Base-by-base conservation (phyloP, 1,140 invertebrate genomes). In the Muscidifurax raptorellus region DNA sequence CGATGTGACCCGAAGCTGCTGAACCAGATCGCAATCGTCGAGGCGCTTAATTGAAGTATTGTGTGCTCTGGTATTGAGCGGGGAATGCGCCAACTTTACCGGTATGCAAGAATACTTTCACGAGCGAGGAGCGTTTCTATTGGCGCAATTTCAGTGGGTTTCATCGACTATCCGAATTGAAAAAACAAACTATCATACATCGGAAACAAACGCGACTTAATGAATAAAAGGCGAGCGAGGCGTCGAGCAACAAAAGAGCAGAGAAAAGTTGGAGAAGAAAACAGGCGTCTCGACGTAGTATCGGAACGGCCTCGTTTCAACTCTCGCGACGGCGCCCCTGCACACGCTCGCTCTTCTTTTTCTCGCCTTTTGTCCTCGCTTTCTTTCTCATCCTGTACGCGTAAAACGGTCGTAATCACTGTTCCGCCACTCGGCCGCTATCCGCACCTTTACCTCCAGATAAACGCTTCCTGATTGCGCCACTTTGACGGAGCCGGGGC, bases 391-490 rank as follows among this genome's bases (percentile, higher is more conserved):
- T 77, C 5, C 12, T 69, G n/a, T 52, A 77, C 59, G 82, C 36
- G 74, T 76, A 81, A 81, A 81, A 81, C 67, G 80, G 32, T 85
- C 77, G 52, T 80, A 80, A 80, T 80, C 32, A 85, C 77, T 67
- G 27, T 22, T 25, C 22, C 22, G 77, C 30, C 10, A 64, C 25
- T 84, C 66, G 22, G n/a, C n/a, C 25, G 28, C 36, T 6, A 83
- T 47, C 28, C 27, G n/a, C n/a, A 78, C 59, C 36, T 64, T 83
- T 69, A 71, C 30, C 71, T 44, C 74, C 30, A 47, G 77, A 83
- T 84, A 86, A 81, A 86, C 71, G 83, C 64, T 87, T 86, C 84
- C 79, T 74, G 83, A 81, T 82, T 87, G 40, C 79, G 72, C 71
- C 71, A 74, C 66, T 80, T 77, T 81, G 36, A n/a, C 82, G 71